These are phyloP conservation scores for Heliothis subflexa DNA, from an alignment of 1,140 invertebrate species.

Conservation along the genomic window DNA sequence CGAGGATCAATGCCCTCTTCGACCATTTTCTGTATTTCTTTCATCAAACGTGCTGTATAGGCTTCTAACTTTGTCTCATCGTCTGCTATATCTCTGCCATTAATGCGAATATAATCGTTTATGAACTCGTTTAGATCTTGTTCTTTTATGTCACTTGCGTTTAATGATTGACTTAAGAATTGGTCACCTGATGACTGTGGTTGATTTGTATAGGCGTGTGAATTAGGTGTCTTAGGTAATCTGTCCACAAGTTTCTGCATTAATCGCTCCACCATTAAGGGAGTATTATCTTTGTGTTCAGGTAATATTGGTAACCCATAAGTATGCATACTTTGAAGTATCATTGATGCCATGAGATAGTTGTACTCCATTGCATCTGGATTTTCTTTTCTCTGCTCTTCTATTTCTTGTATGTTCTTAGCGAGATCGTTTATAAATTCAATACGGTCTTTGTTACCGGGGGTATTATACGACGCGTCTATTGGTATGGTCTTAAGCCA, in stretches of 20 bases:
- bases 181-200: not conserved
- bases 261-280: constrained; percentile 53
- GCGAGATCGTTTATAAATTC: constrained; percentile 61
- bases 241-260: constrained; percentile 48
- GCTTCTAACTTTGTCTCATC: constrained; percentile 61
- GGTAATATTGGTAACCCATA: constrained; percentile 48
- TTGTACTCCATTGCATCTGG: constrained; percentile 55
- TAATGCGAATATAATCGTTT: constrained; percentile 55
- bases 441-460: constrained; percentile 50
- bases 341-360: constrained; percentile 45
- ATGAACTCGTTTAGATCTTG: constrained; percentile 60
- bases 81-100: constrained; percentile 54
- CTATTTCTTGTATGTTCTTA: constrained; percentile 57
- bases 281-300: constrained; percentile 46
- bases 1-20: constrained; percentile 38
- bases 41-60: constrained; percentile 53
- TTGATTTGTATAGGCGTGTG: not conserved
- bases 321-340: constrained; percentile 47
- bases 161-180: constrained; percentile 13
- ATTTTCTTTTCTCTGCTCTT: constrained; percentile 51
- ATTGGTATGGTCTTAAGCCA: constrained; percentile 64
- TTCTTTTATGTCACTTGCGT: constrained; percentile 32
- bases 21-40: constrained; percentile 59
- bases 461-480: constrained; percentile 51
- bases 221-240: not conserved